A percentile compares a stretch with the other conserved stretches of the same genome.
Conservation (phyloP, 1,140 invertebrate species). For the Argopecten irradians region DNA sequence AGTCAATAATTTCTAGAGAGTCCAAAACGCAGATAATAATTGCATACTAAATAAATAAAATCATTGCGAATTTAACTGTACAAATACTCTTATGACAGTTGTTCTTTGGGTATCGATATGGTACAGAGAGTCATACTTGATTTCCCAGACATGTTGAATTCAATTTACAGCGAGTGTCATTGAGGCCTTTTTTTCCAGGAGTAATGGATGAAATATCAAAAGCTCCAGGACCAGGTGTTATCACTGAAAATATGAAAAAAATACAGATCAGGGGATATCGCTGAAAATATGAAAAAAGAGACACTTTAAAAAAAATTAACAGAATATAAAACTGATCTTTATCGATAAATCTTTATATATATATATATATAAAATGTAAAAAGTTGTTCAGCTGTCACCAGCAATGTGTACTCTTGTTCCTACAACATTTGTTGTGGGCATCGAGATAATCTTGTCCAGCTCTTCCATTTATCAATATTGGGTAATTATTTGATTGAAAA, state of each 20-base stretch:
- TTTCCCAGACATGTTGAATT: background rate
- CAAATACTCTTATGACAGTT: background rate
- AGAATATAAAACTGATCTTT: background rate
- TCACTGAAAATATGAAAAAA: conserved; percentile 17
- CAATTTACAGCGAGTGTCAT: conserved; percentile 28
- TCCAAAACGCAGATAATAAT: background rate
- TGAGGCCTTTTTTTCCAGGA: background rate
- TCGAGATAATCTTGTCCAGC: background rate
- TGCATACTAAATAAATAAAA: background rate
- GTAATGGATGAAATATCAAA: conserved; percentile 29
- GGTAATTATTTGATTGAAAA: background rate
- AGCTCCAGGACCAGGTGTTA: conserved; percentile 31
- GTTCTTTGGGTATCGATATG: background rate
- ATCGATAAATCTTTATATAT: background rate
- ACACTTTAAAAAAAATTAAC: background rate
- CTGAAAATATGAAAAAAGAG: background rate
- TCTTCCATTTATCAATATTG: background rate
- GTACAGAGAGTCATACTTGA: background rate
- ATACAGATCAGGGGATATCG: background rate
- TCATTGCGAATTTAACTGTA: background rate
- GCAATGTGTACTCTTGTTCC: no score
- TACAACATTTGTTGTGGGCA: background rate
- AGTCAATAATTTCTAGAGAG: no score
- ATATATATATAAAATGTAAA: background rate
- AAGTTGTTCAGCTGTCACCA: background rate